A percentile compares a stretch with the other conserved stretches of the same genome.
Evolutionary conservation across 2,797 vertebrate species (phyloP).

Genomic region (Clarias platycephalus): DNA sequence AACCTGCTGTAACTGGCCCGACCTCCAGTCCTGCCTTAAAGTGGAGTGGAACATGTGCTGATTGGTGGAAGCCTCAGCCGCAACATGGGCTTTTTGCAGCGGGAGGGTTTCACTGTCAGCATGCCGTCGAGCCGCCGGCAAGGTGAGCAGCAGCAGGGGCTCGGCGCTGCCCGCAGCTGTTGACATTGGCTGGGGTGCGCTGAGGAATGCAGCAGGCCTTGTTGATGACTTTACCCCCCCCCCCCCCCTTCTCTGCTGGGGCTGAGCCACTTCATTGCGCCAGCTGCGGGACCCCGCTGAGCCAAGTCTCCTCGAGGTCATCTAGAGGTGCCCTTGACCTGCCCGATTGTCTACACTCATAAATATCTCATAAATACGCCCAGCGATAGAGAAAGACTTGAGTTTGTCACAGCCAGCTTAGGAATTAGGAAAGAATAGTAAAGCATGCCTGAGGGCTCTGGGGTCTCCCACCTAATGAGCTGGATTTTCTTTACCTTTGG

Average conservation of each 20-base stretch:
- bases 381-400: constrained; percentile 36
- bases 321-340: constrained; percentile 50
- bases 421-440: constrained; percentile 25
- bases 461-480: constrained; percentile 51
- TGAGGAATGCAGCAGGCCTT: constrained; percentile 59
- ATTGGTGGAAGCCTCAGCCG: constrained; percentile 35
- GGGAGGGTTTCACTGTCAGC: constrained; percentile 40
- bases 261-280: constrained; percentile 36
- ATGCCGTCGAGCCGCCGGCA: constrained; percentile 36
- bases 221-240: constrained; percentile 36
- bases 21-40: constrained; percentile 10
- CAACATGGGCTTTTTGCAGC: constrained; percentile 43
- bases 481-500: constrained; percentile 47
- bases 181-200: constrained; percentile 53
- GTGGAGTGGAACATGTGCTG: constrained; percentile 24
- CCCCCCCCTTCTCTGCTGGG: constrained; percentile 36
- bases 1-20: not conserved
- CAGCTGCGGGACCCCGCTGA: constrained; percentile 42
- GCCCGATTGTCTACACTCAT: constrained; percentile 39
- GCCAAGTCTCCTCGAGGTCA: constrained; percentile 51
- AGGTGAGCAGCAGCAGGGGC: constrained; percentile 39
- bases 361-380: constrained; percentile 47
- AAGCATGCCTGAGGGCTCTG: constrained; percentile 27
- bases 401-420: constrained; percentile 34
- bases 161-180: constrained; percentile 51